Evolutionary conservation across 2,797 vertebrate species (phyloP).

Genomic region (Lacerta viridis): DNA sequence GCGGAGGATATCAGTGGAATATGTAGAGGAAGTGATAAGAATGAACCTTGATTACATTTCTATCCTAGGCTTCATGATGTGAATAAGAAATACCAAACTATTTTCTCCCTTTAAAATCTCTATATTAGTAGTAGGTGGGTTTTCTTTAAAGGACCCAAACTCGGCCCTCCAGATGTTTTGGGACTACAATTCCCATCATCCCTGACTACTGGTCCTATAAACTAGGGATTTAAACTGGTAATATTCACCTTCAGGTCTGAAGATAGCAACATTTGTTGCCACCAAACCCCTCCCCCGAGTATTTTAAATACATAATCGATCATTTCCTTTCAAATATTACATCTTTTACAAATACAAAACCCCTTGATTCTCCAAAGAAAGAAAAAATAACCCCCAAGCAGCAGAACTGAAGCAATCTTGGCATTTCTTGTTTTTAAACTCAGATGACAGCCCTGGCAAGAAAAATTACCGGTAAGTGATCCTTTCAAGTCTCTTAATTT

Average conservation of each 20-base stretch:
- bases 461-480: too few species aligned
- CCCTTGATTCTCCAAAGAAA: neutral
- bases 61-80: slow-evolving; percentile 12
- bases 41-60: slow-evolving; percentile 20
- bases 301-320: neutral
- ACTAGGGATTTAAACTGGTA: neutral
- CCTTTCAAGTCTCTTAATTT: neutral
- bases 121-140: neutral
- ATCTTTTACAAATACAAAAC: neutral
- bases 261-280: neutral
- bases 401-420: neutral
- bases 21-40: neutral
- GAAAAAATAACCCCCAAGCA: neutral
- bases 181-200: too few species aligned
- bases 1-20: neutral
- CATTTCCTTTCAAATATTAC: neutral
- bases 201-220: too few species aligned
- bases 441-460: neutral
- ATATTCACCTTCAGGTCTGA: neutral
- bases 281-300: too few species aligned
- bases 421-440: neutral
- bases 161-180: too few species aligned
- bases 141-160: neutral
- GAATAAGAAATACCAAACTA: neutral
- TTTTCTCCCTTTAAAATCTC: neutral